Percentiles rank a stretch among this genome's conserved stretches.
Conservation (phyloP, 2,113 vertebrate species). For the Tiliqua scincoides region DNA sequence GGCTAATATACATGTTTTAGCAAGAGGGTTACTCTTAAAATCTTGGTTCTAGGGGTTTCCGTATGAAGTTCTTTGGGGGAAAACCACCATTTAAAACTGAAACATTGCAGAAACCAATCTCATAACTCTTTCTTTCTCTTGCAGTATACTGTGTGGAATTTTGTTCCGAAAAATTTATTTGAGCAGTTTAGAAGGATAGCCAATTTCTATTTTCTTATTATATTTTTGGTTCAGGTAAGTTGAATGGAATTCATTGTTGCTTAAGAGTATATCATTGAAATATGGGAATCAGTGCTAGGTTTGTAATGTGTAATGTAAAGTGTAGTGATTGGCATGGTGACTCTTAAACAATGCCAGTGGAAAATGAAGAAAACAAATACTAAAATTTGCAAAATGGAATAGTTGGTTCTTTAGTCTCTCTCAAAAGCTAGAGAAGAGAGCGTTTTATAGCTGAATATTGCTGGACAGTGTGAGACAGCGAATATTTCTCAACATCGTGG, state of each 20-base stretch:
- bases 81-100: no score
- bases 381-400: not conserved
- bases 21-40: not conserved
- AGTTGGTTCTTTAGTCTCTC: no score
- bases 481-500: not conserved
- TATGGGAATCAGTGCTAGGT: not conserved
- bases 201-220: slow-evolving; percentile 99
- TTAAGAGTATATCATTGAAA: not conserved
- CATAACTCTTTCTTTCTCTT: slow-evolving; percentile 43
- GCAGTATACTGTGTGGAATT: slow-evolving; percentile 98
- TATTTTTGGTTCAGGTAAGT: slow-evolving; percentile 99
- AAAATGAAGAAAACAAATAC: not conserved
- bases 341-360: not conserved
- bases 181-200: slow-evolving; percentile 99
- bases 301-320: not conserved
- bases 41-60: not conserved
- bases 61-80: not conserved
- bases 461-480: not conserved
- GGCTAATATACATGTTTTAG: not conserved
- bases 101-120: no score
- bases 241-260: slow-evolving; percentile 7
- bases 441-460: no score
- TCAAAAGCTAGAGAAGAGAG: not conserved
- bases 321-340: not conserved
- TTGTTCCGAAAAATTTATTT: slow-evolving; percentile 98